Percentiles rank a stretch among this genome's conserved stretches.
These are phyloP conservation scores for Centropus unirufus DNA, from an alignment of 2,113 vertebrate genomes.

Conservation along the genomic window DNA sequence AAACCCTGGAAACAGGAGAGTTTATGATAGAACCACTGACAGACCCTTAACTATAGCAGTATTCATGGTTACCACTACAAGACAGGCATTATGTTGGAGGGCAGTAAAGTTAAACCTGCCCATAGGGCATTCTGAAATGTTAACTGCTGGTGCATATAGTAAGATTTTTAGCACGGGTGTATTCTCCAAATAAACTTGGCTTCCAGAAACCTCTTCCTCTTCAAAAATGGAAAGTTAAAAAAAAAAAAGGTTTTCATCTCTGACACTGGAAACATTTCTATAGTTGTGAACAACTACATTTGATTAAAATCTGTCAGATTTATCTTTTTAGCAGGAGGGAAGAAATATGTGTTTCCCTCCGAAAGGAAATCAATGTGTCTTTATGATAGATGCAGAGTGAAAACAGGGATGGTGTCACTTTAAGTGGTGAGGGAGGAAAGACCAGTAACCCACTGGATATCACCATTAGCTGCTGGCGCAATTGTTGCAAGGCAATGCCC, in stretches of 20 bases:
- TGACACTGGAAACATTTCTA: constrained; percentile 52
- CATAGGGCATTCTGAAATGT: constrained; percentile 39
- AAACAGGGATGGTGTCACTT: constrained; percentile 67
- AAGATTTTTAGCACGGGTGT: constrained; percentile 53
- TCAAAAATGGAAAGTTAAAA: neutral
- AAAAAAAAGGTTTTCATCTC: constrained; percentile 5
- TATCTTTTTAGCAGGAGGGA: constrained; percentile 76
- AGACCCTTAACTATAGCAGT: constrained; percentile 48
- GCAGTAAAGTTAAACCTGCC: constrained; percentile 64
- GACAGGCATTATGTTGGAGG: constrained; percentile 54
- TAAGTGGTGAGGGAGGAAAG: constrained; percentile 56
- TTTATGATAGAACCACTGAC: constrained; percentile 68
- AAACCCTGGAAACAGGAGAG: constrained; percentile 38
- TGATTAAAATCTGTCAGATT: constrained; percentile 85
- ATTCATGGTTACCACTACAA: constrained; percentile 68
- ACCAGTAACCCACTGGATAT: neutral
- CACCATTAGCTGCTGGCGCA: constrained; percentile 47
- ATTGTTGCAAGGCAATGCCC: constrained; percentile 34
- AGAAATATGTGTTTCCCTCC: constrained; percentile 79
- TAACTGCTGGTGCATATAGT: constrained; percentile 34
- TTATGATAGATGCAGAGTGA: constrained; percentile 76
- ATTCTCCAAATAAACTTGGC: constrained; percentile 31
- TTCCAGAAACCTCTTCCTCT: neutral
- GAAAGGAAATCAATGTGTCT: constrained; percentile 84
- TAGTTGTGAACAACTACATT: constrained; percentile 76